A percentile compares a stretch with the other conserved stretches of the same genome.
Evolutionary conservation across 2,113 vertebrate species (phyloP).

Genomic region (Microtus richardsoni): DNA sequence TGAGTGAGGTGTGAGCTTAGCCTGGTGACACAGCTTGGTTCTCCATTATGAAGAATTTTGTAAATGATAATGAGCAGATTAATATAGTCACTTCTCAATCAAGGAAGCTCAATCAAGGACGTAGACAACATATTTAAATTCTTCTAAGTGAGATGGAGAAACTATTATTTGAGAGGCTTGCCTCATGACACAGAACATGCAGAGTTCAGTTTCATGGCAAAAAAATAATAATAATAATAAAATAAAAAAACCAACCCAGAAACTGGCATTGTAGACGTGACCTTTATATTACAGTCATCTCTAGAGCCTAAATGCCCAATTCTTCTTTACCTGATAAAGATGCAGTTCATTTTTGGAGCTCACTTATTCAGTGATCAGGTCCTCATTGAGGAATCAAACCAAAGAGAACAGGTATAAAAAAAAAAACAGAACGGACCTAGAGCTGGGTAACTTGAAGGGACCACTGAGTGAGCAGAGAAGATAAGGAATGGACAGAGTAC

Average conservation of each 20-base stretch:
- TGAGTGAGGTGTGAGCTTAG: not conserved
- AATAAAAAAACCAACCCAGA: not conserved
- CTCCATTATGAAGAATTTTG: constrained; percentile 9
- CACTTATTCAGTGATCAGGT: not conserved
- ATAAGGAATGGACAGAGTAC: not conserved
- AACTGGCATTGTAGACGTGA: not conserved
- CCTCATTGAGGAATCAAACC: not conserved
- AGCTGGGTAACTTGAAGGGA: not conserved
- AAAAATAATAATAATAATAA: not conserved
- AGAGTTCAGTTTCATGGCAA: not conserved
- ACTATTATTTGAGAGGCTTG: not conserved
- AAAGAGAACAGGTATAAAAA: not conserved
- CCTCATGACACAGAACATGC: not conserved
- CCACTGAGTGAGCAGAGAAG: not conserved
- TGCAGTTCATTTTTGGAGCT: not conserved
- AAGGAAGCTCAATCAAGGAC: not conserved
- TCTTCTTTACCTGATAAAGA: not conserved
- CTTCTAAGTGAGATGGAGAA: not conserved
- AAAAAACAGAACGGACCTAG: not conserved
- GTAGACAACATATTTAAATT: not conserved
- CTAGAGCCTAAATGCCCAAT: not conserved
- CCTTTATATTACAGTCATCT: not conserved
- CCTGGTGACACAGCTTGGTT: not conserved
- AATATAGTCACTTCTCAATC: not conserved
- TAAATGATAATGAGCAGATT: constrained; percentile 8